Evolutionary conservation across 2,888 invertebrate genomes (phyloP), one percentile per base, ranked within the genome.

Genomic region (Neuroscelio doddi): DNA sequence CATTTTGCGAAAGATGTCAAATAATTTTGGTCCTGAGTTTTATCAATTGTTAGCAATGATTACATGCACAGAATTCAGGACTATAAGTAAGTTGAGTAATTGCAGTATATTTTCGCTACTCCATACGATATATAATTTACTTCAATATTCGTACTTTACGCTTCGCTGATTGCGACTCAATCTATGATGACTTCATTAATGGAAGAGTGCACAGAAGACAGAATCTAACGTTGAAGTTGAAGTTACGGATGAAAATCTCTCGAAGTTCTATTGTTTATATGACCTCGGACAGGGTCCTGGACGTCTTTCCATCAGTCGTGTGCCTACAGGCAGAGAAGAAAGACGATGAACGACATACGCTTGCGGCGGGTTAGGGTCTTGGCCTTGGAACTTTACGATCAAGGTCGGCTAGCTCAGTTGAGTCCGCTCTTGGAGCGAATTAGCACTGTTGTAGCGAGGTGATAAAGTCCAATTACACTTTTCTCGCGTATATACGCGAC

Each of bases 401-500:
- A 55, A 53, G 64, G 50, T 45, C 53, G 38, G 29, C 53, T 9
- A 9, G 34, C 26, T 24, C 39, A 27, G 29, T 39, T 42, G 30
- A 32, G 42, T 21, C 30, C 21, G 42, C 55, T 27, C 38, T 38
- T 21, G 45, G 29, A 27, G 52, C 52, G 39, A 51, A 64, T 64
- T 56, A 64, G 59, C 51, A 38, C 32, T 45, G 45, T 26, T 21
- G 42, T 26, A 38, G 38, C 2, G 51, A 52, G 61, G 56, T 56
- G 57, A 66, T 66, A 66, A 66, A 66, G 36, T 66, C 46, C 62
- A 62, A 66, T 66, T 61, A 61, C 57, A 57, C 34, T 65, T 58
- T 62, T 57, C 56, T 56, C 61, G 57, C 61, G 52, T 44, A 52
- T 5, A 36, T 52, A 52, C 42, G 52, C 34, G n/a, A 41, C 9